These are phyloP conservation scores for Acropora yongei DNA, from an alignment of 64 coral and sea anemone species.

Conservation along the genomic window DNA sequence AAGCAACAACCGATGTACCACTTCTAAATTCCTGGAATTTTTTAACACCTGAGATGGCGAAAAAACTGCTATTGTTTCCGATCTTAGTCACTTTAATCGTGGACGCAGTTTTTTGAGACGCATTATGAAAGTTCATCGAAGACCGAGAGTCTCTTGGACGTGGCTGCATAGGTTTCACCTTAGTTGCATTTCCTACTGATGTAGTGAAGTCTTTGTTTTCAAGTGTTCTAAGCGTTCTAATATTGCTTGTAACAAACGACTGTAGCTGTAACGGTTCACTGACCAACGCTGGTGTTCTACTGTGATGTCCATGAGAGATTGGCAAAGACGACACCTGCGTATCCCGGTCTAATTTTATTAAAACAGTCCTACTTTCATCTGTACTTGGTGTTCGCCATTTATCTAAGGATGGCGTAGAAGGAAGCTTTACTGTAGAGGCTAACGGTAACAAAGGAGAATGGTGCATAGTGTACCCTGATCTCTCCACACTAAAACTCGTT, in stretches of 20 bases:
- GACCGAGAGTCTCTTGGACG: neutral
- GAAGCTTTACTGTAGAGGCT: neutral
- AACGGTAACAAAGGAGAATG: neutral
- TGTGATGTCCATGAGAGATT: neutral
- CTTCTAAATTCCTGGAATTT: neutral
- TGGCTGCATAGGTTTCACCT: neutral
- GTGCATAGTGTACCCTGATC: neutral
- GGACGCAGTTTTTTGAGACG: neutral
- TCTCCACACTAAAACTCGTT: neutral
- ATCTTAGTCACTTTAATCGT: neutral
- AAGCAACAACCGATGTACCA: neutral
- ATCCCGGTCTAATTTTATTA: neutral
- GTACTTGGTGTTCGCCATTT: neutral
- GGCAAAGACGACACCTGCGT: neutral
- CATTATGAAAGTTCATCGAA: neutral
- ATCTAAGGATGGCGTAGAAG: neutral
- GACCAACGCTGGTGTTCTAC: neutral
- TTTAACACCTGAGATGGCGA: neutral
- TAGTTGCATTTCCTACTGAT: neutral
- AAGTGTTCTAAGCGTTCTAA: neutral
- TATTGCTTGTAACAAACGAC: neutral
- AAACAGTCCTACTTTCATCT: neutral
- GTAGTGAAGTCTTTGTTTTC: neutral
- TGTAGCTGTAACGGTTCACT: neutral
- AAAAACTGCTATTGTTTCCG: neutral